Evolutionary conservation across 1,140 invertebrate species (phyloP).

Genomic region (Laodelphax striatellus): DNA sequence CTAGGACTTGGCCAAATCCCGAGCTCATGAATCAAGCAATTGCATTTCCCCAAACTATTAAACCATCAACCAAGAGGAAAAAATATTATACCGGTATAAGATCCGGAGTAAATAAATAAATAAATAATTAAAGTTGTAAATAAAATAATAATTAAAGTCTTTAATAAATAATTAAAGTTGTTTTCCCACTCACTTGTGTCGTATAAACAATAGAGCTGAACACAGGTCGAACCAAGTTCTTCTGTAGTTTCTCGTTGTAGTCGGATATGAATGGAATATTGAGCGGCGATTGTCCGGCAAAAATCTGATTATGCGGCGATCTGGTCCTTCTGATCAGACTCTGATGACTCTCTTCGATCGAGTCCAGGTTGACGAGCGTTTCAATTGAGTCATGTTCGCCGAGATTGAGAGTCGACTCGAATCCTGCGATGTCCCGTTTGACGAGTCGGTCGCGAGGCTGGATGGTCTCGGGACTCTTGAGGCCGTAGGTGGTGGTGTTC

Average conservation of each 20-base stretch:
- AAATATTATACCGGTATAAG: too few relatives aligned
- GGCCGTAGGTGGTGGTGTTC: slow-evolving; percentile 53
- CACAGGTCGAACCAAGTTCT: slow-evolving; percentile 75
- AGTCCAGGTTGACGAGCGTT: not conserved
- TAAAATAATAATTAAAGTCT: too few relatives aligned
- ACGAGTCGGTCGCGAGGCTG: slow-evolving; percentile 17
- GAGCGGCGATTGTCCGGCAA: slow-evolving; percentile 59
- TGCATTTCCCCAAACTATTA: too few relatives aligned
- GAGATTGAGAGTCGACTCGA: too few relatives aligned
- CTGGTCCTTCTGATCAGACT: not conserved
- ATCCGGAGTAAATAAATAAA: too few relatives aligned
- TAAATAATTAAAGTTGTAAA: not conserved
- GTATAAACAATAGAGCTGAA: slow-evolving; percentile 89
- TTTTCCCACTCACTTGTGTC: slow-evolving; percentile 34
- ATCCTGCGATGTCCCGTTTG: slow-evolving; percentile 22
- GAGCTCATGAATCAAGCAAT: too few relatives aligned
- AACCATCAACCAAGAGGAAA: too few relatives aligned
- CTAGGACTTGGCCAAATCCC: too few relatives aligned
- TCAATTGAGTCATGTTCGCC: not conserved
- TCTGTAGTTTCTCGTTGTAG: slow-evolving; percentile 61
- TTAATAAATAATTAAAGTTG: too few relatives aligned
- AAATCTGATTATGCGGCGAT: slow-evolving; percentile 13
- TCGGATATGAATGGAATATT: slow-evolving; percentile 68
- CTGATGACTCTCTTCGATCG: slow-evolving; percentile 5
- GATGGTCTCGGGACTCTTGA: slow-evolving; percentile 33